Conservation (phyloP, 2,113 vertebrate species). For the Etia nguti region DNA sequence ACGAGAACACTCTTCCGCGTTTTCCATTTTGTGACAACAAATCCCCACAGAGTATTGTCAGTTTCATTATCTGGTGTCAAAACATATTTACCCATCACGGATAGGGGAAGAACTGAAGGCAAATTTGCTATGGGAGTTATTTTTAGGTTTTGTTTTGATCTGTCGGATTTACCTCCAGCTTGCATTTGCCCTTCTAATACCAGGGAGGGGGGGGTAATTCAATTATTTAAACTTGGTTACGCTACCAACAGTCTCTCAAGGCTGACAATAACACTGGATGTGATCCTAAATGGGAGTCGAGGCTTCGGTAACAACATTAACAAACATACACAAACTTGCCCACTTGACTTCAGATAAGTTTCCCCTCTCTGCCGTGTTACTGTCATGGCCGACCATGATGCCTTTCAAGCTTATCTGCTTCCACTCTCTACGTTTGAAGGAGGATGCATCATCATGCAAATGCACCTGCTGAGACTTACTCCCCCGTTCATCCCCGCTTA, state of each 20-base stretch:
- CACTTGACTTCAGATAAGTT: neutral
- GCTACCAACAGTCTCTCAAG: conserved; percentile 57
- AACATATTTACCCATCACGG: conserved; percentile 54
- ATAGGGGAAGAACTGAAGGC: conserved; percentile 36
- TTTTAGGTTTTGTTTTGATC: conserved; percentile 63
- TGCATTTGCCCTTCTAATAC: conserved; percentile 45
- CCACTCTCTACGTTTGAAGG: neutral
- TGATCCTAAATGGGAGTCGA: conserved; percentile 18
- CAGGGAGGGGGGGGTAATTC: conserved; percentile 44
- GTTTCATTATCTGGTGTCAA: conserved; percentile 57
- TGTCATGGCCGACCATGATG: neutral
- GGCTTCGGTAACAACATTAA: conserved; percentile 25
- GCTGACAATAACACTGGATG: conserved; percentile 51
- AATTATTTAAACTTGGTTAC: conserved; percentile 66
- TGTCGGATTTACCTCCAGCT: conserved; percentile 58
- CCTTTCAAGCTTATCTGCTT: neutral
- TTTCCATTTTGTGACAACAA: conserved; percentile 48
- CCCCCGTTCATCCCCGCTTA: neutral
- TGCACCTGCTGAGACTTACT: neutral
- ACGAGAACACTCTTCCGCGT: neutral
- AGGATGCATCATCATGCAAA: neutral
- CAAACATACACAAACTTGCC: neutral
- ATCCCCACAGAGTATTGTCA: conserved; percentile 47
- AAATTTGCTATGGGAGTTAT: conserved; percentile 54
- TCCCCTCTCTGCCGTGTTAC: neutral